Percentiles rank a stretch among this genome's conserved stretches.
These are phyloP conservation scores for Trypoxylon attenuatum DNA, from an alignment of 2,888 invertebrate genomes.

Conservation along the genomic window DNA sequence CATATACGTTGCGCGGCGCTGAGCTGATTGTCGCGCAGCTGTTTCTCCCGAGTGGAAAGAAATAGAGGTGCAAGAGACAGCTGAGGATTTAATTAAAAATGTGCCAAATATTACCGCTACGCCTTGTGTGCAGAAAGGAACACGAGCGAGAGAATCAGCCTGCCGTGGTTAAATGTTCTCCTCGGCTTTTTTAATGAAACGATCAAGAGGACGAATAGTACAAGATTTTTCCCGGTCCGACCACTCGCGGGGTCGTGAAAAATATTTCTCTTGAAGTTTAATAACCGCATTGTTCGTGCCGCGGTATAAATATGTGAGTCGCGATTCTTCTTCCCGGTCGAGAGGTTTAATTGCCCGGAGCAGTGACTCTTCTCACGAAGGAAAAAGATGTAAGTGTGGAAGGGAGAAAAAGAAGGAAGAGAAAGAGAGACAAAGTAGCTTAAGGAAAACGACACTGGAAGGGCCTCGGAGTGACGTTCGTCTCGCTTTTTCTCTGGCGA, in stretches of 20 bases:
- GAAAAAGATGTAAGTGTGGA: background rate
- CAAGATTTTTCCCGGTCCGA: no score
- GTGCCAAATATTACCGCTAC: background rate
- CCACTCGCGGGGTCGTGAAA: no score
- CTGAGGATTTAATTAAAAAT: conserved; percentile 2
- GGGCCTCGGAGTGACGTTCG: no score
- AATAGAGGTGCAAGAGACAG: no score
- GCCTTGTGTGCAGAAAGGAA: no score
- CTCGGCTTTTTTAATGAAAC: no score
- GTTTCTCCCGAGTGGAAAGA: no score
- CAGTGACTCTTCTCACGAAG: background rate
- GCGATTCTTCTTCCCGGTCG: background rate
- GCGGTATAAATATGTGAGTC: background rate
- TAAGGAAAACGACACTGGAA: background rate
- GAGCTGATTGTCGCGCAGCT: no score
- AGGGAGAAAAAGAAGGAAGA: background rate
- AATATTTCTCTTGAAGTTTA: background rate
- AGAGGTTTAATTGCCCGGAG: background rate
- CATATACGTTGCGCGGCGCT: no score
- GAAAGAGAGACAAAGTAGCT: background rate
- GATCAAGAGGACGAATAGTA: no score
- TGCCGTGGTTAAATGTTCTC: no score
- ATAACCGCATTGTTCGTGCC: background rate
- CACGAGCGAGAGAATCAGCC: no score
- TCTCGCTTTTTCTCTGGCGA: background rate